Conservation (phyloP, 2,113 vertebrate genomes). For the Cynopterus brachyotis region DNA sequence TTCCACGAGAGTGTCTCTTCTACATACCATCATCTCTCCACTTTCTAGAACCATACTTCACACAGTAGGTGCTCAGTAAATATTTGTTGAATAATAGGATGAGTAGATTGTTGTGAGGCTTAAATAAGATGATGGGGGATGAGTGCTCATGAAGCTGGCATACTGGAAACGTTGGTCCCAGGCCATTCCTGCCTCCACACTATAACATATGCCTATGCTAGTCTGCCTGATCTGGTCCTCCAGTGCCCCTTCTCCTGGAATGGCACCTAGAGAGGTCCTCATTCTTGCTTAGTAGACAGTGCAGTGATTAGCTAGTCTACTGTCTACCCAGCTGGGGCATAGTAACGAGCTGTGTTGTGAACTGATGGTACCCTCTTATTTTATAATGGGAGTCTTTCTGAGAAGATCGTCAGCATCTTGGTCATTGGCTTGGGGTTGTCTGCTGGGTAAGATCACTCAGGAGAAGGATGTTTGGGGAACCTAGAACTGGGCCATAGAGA, state of each 20-base stretch:
- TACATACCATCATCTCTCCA: background rate
- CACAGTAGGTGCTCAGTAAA: no score
- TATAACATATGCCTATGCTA: background rate
- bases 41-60: background rate
- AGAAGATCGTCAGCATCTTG: background rate
- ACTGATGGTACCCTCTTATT: background rate
- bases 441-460: background rate
- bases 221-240: background rate
- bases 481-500: background rate
- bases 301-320: accelerated
- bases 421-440: background rate
- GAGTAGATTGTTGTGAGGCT: background rate
- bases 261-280: background rate
- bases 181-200: background rate
- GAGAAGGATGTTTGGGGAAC: background rate
- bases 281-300: accelerated
- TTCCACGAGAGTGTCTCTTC: background rate
- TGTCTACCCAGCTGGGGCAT: background rate
- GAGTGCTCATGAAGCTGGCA: background rate
- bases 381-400: background rate
- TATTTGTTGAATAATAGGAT: background rate
- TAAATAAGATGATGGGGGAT: no score
- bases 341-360: accelerated
- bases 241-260: background rate
- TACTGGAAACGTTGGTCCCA: background rate